These are phyloP conservation scores for Syngnathus floridae DNA, from an alignment of 2,113 vertebrate species.

Conservation along the genomic window DNA sequence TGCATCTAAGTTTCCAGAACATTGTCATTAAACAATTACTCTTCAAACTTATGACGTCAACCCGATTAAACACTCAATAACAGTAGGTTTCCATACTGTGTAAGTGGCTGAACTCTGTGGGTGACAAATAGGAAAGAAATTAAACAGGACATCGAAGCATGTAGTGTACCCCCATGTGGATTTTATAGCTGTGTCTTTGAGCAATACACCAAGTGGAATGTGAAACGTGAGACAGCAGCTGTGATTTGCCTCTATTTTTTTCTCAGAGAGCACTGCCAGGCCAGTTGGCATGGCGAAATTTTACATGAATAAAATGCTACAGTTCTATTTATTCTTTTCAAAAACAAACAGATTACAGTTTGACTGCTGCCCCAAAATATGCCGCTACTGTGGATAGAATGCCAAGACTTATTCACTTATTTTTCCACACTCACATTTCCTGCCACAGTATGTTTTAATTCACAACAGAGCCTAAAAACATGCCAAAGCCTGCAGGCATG, in stretches of 20 bases:
- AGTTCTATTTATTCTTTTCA: conserved; percentile 32
- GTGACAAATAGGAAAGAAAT: conserved; percentile 47
- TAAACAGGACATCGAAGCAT: conserved; percentile 49
- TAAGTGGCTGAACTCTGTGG: conserved; percentile 38
- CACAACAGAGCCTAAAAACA: not conserved
- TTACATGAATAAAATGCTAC: conserved; percentile 38
- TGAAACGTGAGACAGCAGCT: conserved; percentile 37
- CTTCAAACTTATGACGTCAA: not conserved
- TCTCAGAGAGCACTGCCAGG: conserved; percentile 37
- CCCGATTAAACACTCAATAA: not conserved
- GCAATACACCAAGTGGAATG: conserved; percentile 9
- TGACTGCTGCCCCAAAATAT: conserved; percentile 16
- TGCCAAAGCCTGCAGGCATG: not conserved
- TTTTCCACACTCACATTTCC: not conserved
- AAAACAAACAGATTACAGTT: conserved; percentile 18
- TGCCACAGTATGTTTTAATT: not conserved
- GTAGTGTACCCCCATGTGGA: conserved; percentile 19
- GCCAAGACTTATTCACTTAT: conserved; percentile 17
- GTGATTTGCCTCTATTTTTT: conserved; percentile 38
- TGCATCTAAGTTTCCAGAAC: not conserved
- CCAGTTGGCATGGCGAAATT: conserved; percentile 32
- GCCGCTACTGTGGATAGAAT: conserved; percentile 1
- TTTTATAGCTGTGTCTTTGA: conserved; percentile 24
- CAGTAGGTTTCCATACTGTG: conserved; percentile 34
- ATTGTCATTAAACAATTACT: not conserved